These are phyloP conservation scores for Ptychodera flava DNA, from an alignment of 35 echinoderm and acorn worm genomes.

Conservation along the genomic window DNA sequence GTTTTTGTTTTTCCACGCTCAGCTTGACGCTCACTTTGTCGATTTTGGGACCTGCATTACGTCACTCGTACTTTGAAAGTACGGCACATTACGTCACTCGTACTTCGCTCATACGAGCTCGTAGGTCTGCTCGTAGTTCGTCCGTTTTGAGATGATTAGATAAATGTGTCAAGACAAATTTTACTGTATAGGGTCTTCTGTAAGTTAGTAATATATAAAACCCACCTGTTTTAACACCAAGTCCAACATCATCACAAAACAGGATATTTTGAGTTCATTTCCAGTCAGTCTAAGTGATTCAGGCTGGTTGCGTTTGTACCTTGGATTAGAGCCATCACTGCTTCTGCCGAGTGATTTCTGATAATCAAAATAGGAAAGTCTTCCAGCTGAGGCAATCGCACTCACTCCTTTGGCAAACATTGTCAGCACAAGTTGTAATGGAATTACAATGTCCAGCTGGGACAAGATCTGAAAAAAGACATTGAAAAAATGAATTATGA, in stretches of 20 bases:
- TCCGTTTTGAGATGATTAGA: too few species aligned
- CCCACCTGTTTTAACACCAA: constrained; percentile 73
- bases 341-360: background rate
- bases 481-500: background rate
- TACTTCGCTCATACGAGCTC: too few species aligned
- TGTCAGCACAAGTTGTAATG: constrained; percentile 64
- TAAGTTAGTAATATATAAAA: too few species aligned
- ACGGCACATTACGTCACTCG: too few species aligned
- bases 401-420: constrained; percentile 83
- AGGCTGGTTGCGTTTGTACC: background rate
- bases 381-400: constrained; percentile 30
- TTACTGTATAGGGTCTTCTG: too few species aligned
- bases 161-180: too few species aligned
- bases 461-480: constrained; percentile 53
- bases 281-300: background rate
- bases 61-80: too few species aligned
- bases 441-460: constrained; percentile 86
- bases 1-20: too few species aligned
- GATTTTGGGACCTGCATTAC: too few species aligned
- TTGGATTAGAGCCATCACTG: background rate
- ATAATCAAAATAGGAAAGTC: too few species aligned
- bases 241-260: constrained; percentile 84
- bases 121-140: too few species aligned
- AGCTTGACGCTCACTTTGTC: too few species aligned
- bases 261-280: constrained; percentile 10